These are phyloP conservation scores for Thumatha senex DNA, from an alignment of 2,888 invertebrate species.

Conservation along the genomic window DNA sequence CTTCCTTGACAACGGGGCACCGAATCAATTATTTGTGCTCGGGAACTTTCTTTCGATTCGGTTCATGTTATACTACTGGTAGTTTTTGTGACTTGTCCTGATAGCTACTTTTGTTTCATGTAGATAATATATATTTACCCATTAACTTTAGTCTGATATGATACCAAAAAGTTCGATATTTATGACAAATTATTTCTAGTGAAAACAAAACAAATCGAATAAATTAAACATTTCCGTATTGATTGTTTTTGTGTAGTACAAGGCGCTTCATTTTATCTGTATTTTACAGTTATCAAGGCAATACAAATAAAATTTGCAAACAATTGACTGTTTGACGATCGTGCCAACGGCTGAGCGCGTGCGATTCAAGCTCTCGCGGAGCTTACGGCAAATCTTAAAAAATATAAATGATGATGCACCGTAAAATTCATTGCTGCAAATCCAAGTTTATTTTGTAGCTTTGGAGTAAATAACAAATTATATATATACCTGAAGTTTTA, in stretches of 20 bases:
- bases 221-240: conserved; percentile 4
- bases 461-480: too few relatives aligned
- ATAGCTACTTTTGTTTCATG: conserved; percentile 40
- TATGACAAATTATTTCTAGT: conserved; percentile 1
- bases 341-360: conserved; percentile 62
- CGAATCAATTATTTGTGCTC: conserved; percentile 81
- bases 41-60: conserved; percentile 70
- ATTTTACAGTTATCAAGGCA: conserved; percentile 33
- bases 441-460: not conserved
- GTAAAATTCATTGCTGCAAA: conserved; percentile 5
- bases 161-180: conserved; percentile 22
- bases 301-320: conserved; percentile 51
- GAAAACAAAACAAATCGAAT: conserved; percentile 3
- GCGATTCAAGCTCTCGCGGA: conserved; percentile 46
- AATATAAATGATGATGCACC: conserved; percentile 31
- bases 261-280: conserved; percentile 33
- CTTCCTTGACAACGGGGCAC: conserved; percentile 76
- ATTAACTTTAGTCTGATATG: conserved; percentile 25
- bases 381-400: conserved; percentile 57
- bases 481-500: too few relatives aligned
- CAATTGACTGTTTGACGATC: conserved; percentile 63
- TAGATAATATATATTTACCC: conserved; percentile 34
- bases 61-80: conserved; percentile 52
- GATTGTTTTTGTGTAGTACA: conserved; percentile 2
- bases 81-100: conserved; percentile 56